Conservation (phyloP, 2,797 vertebrate species). For the Propithecus deckenii region DNA sequence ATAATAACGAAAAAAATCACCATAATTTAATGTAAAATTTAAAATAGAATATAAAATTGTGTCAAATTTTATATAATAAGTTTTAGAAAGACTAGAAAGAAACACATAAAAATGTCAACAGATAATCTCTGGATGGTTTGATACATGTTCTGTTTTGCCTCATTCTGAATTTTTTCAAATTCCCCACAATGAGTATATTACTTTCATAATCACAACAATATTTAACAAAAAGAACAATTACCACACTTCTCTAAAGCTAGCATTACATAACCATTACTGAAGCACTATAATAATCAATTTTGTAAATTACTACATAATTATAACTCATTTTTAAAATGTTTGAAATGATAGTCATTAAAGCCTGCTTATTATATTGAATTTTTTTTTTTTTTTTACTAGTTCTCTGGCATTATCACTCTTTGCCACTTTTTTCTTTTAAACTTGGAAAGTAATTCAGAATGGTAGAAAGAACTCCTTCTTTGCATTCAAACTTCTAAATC, state of each 20-base stretch:
- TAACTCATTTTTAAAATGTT: not conserved
- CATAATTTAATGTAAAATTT: conserved; percentile 1
- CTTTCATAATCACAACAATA: conserved; percentile 34
- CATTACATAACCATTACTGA: not conserved
- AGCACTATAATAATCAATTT: not conserved
- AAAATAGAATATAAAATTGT: conserved; percentile 22
- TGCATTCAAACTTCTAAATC: conserved; percentile 3
- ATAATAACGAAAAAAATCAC: not conserved
- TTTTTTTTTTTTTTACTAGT: not conserved
- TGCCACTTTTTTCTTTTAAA: not conserved
- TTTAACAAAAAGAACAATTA: not conserved
- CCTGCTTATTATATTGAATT: not conserved
- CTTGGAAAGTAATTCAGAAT: not conserved
- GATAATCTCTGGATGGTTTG: not conserved
- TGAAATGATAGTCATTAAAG: conserved; percentile 24
- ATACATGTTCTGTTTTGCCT: not conserved
- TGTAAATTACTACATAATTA: not conserved
- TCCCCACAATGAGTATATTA: not conserved
- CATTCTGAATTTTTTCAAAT: conserved; percentile 34
- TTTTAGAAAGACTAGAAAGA: not conserved
- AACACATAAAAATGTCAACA: conserved; percentile 40
- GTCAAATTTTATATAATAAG: not conserved
- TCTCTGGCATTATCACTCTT: not conserved
- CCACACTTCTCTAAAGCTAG: not conserved
- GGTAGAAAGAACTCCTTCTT: not conserved